phyloP scores from a whole-genome alignment of 2,888 invertebrate species.

The Linyphia triangularis region DNA sequence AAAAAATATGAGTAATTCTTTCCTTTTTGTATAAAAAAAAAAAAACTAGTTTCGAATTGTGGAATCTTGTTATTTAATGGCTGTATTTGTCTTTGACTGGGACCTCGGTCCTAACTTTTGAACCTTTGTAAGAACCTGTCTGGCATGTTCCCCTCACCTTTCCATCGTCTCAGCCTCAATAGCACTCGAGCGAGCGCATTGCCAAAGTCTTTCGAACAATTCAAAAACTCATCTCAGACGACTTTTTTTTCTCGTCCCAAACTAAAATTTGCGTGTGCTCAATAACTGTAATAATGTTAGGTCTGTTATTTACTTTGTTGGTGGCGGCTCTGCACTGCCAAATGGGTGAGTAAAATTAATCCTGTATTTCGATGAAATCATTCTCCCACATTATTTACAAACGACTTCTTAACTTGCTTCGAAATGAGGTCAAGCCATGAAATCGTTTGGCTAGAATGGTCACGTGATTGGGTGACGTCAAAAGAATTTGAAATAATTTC shows the following conservation, averaged over 20 bases:
- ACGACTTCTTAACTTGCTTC: neutral
- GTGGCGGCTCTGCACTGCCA: conserved; percentile 31
- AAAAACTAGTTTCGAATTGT: conserved; percentile 17
- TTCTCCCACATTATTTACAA: neutral
- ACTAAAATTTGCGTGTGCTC: conserved; percentile 16
- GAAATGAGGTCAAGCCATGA: conserved; percentile 21
- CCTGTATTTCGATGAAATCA: neutral
- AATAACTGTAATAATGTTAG: conserved; percentile 19
- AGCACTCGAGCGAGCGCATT: neutral
- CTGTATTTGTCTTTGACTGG: neutral
- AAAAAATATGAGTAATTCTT: neutral
- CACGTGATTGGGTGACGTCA: neutral
- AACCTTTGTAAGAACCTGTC: conserved; percentile 54
- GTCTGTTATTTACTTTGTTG: conserved; percentile 13
- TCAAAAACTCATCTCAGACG: conserved; percentile 20
- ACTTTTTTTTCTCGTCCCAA: conserved; percentile 24
- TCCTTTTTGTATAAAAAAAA: neutral
- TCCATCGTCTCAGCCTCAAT: conserved; percentile 6
- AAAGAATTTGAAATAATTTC: neutral
- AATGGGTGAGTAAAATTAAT: conserved; percentile 35
- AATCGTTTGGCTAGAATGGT: neutral
- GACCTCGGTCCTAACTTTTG: conserved; percentile 41
- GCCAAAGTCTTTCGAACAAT: conserved; percentile 20
- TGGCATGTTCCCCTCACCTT: neutral
- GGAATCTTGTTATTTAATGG: neutral